These are phyloP conservation scores for Odocoileus virginianus DNA, from an alignment of 2,113 vertebrate genomes.

Conservation along the genomic window DNA sequence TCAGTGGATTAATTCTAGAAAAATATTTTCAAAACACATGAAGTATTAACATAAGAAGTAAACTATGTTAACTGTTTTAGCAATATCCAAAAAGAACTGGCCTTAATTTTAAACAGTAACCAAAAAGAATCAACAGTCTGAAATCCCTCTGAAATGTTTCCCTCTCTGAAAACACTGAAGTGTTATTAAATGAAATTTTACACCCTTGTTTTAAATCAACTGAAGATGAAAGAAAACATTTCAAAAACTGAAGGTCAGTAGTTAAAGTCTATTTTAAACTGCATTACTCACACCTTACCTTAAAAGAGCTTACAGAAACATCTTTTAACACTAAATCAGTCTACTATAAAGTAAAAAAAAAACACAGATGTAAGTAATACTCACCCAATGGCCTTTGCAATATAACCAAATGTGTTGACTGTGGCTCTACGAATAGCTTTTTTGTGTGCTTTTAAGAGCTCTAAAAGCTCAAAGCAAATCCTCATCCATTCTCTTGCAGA, in stretches of 20 bases:
- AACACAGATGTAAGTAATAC: conserved; percentile 45
- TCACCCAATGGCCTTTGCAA: conserved; percentile 99
- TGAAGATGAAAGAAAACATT: neutral
- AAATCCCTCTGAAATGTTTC: neutral
- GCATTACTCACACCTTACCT: neutral
- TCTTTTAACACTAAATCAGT: neutral
- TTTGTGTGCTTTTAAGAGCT: conserved; percentile 97
- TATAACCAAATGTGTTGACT: conserved; percentile 99
- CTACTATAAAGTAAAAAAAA: neutral
- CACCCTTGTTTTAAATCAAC: neutral
- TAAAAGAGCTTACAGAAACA: neutral
- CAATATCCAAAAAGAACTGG: neutral
- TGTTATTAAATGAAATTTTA: neutral
- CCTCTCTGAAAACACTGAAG: neutral
- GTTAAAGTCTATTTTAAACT: neutral
- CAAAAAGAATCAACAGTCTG: neutral
- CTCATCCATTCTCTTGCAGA: conserved; percentile 99
- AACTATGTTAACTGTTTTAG: neutral
- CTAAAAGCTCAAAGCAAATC: conserved; percentile 98
- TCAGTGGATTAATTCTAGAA: neutral
- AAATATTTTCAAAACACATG: neutral
- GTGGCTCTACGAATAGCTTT: conserved; percentile 98
- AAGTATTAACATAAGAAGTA: neutral
- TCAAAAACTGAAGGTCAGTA: neutral
- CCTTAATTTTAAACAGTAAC: neutral